Conservation (phyloP, 2,797 vertebrate genomes). For the Urocyon cinereoargenteus region DNA sequence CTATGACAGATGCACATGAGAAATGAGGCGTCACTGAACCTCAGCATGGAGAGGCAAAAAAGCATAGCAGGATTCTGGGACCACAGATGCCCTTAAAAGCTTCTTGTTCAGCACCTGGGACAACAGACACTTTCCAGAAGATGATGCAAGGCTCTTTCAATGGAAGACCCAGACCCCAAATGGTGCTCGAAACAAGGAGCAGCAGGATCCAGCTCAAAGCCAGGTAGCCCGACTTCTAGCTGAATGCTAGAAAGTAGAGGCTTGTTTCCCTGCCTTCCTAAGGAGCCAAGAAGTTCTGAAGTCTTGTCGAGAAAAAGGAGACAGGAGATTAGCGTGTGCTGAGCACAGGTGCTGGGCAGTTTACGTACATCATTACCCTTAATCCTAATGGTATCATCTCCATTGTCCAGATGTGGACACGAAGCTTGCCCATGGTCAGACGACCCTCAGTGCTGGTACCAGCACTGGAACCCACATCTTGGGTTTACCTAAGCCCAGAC, state of each 20-base stretch:
- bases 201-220: too few species aligned
- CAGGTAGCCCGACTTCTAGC: too few species aligned
- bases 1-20: constrained; percentile 52
- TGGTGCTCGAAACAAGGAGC: neutral
- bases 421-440: neutral
- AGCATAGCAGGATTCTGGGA: neutral
- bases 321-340: fast-evolving
- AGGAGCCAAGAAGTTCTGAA: neutral
- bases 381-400: neutral
- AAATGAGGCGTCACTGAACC: neutral
- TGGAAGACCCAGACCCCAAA: neutral
- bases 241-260: neutral
- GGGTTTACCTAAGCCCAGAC: neutral
- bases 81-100: neutral
- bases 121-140: neutral
- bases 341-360: neutral
- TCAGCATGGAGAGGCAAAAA: neutral
- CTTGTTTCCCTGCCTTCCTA: neutral
- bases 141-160: neutral
- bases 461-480: neutral
- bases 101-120: constrained; percentile 10
- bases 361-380: neutral
- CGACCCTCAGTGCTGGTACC: too few species aligned
- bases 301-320: neutral
- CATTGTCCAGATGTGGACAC: neutral